A percentile compares a stretch with the other conserved stretches of the same genome.
These are phyloP conservation scores for Glaucopsyche alexis DNA, from an alignment of 2,888 invertebrate species.

Conservation along the genomic window DNA sequence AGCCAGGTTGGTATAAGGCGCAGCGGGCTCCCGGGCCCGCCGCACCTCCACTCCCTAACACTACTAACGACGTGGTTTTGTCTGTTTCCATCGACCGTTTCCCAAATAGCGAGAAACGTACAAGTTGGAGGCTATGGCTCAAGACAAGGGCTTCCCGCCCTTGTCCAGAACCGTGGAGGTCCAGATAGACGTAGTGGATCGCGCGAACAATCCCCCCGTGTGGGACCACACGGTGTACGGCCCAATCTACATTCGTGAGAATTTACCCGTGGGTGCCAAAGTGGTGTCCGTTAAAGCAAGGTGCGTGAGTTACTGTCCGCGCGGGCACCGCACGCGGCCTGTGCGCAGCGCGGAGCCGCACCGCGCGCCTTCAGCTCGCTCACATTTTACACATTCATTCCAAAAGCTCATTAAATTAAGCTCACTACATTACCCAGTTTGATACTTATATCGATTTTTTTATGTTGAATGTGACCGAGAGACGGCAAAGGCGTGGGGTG, in stretches of 20 bases:
- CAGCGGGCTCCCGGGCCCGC: conserved; percentile 75
- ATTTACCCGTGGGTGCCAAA: conserved; percentile 98
- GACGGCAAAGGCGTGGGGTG: conserved; percentile 60
- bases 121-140: conserved; percentile 98
- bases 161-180: conserved; percentile 98
- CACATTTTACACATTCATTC: conserved; percentile 31
- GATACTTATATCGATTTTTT: neutral
- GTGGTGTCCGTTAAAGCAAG: conserved; percentile 99
- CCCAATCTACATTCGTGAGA: conserved; percentile 98
- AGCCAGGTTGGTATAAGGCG: conserved; percentile 95
- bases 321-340: conserved; percentile 83
- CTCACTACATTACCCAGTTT: conserved; percentile 25
- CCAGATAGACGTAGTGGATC: conserved; percentile 98
- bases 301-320: conserved; percentile 86
- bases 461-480: conserved; percentile 35
- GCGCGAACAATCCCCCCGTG: conserved; percentile 98
- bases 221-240: conserved; percentile 98
- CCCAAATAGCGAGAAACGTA: conserved; percentile 95
- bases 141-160: conserved; percentile 97
- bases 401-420: no score
- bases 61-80: conserved; percentile 84
- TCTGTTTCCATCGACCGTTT: conserved; percentile 83
- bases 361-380: conserved; percentile 35
- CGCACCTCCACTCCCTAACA: conserved; percentile 78
- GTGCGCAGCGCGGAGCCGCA: conserved; percentile 64